Conservation (phyloP, 2,888 invertebrate species). For the Furcula furcula region DNA sequence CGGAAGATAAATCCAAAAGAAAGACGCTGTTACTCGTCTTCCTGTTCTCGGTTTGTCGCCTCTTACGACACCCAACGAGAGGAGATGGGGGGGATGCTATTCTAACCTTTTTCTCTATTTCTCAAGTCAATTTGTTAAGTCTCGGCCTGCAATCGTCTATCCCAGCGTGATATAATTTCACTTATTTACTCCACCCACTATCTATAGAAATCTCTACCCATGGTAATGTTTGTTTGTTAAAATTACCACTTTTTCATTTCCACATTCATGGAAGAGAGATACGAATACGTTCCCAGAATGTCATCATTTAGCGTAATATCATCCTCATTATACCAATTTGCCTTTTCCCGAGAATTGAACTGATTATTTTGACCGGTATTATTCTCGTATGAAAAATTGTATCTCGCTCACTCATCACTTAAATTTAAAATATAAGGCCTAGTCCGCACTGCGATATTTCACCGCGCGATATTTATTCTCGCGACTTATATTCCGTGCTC, state of each 20-base stretch:
- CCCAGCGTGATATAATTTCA: slow-evolving; percentile 29
- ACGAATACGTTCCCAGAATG: slow-evolving; percentile 30
- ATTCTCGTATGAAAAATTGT: slow-evolving; percentile 12
- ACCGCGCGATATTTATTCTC: no score
- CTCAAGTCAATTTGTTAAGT: slow-evolving; percentile 8
- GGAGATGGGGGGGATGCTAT: no score
- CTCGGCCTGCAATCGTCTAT: slow-evolving; percentile 3
- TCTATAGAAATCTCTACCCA: slow-evolving; percentile 15
- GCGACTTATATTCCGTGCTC: no score
- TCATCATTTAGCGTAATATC: slow-evolving; percentile 32
- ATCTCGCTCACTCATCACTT: no score
- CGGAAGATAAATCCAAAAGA: no score
- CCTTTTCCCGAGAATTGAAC: slow-evolving; percentile 24
- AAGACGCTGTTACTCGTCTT: no score
- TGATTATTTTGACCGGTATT: slow-evolving; percentile 17
- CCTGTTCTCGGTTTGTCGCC: no score
- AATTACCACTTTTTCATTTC: slow-evolving; percentile 23
- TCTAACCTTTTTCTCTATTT: slow-evolving; percentile 11
- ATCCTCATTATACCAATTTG: slow-evolving; percentile 32
- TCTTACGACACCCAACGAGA: no score
- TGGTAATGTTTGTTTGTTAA: slow-evolving; percentile 26
- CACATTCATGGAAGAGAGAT: slow-evolving; percentile 19
- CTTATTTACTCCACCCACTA: slow-evolving; percentile 16
- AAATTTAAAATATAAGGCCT: no score
- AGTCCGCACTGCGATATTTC: no score